Percentiles rank a stretch among this genome's conserved stretches.
Evolutionary conservation across 2,797 vertebrate species (phyloP).

Genomic region (Anabas testudineus): DNA sequence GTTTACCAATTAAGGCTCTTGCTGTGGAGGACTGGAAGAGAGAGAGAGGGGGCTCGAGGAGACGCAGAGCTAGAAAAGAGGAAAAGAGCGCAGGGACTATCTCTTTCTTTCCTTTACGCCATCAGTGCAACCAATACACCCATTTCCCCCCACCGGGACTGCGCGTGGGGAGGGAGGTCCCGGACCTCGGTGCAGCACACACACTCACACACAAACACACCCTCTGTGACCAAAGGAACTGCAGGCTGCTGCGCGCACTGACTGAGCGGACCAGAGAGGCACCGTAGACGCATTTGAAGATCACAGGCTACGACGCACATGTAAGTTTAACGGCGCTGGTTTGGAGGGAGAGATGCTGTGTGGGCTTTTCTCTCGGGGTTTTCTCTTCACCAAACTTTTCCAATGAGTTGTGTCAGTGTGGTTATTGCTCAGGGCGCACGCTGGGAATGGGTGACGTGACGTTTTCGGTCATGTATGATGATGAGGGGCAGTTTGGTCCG

Average conservation of each 20-base stretch:
- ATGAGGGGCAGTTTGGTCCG: background rate
- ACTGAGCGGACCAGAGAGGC: slow-evolving; percentile 47
- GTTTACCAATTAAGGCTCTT: slow-evolving; percentile 91
- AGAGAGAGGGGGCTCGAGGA: slow-evolving; percentile 41
- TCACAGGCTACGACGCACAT: slow-evolving; percentile 18
- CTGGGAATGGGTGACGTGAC: background rate
- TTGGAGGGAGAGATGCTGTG: slow-evolving; percentile 10
- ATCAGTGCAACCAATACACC: slow-evolving; percentile 57
- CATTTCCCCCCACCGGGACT: slow-evolving; percentile 69
- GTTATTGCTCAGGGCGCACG: background rate
- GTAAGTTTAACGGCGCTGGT: slow-evolving; percentile 56
- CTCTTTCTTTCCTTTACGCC: slow-evolving; percentile 65
- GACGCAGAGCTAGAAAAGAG: slow-evolving; percentile 72
- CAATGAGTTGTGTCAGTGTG: background rate
- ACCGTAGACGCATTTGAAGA: slow-evolving; percentile 18
- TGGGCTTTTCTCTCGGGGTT: background rate
- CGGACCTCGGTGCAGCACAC: slow-evolving; percentile 47
- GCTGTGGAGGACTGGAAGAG: slow-evolving; percentile 52
- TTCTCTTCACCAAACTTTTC: background rate
- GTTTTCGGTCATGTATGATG: background rate
- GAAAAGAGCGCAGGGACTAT: slow-evolving; percentile 61
- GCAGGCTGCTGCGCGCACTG: slow-evolving; percentile 49
- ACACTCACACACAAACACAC: slow-evolving; percentile 23
- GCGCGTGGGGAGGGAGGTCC: slow-evolving; percentile 75
- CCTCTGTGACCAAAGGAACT: slow-evolving; percentile 33